Percentiles rank a stretch among this genome's conserved stretches.
Conservation (phyloP, 2,113 vertebrate species). For the Rhinolophus ferrumequinum region DNA sequence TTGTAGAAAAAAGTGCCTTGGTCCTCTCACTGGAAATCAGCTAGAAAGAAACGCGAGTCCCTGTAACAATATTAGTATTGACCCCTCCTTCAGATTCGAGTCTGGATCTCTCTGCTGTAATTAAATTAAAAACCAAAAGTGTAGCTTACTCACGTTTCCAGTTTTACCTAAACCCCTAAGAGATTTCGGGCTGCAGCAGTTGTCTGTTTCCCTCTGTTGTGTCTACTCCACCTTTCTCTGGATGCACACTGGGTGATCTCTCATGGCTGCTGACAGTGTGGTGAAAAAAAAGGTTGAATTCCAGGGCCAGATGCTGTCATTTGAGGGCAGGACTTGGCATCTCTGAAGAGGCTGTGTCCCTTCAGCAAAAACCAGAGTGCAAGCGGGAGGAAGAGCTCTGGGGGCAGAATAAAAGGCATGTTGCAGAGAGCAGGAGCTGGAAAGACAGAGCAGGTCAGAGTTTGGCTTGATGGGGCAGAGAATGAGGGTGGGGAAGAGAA, state of each 20-base stretch:
- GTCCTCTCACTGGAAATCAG: not conserved
- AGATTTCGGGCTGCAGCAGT: not conserved
- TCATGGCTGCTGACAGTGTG: not conserved
- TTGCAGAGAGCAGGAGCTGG: not conserved
- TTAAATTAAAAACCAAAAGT: not conserved
- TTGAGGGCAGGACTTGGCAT: not conserved
- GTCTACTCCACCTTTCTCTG: not conserved
- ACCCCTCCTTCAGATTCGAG: not conserved
- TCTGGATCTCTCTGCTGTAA: not conserved
- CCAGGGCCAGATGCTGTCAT: not conserved
- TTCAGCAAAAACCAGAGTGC: not conserved
- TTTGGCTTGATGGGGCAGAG: not conserved
- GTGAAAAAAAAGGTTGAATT: not conserved
- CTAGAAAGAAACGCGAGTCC: not conserved
- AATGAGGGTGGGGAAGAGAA: not conserved
- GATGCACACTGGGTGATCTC: not conserved
- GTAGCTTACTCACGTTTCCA: not conserved
- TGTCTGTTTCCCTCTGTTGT: not conserved
- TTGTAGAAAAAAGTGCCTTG: too few relatives aligned
- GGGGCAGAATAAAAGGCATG: not conserved
- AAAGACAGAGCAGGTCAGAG: not conserved
- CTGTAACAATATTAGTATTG: not conserved
- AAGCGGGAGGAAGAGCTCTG: not conserved
- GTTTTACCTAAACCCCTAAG: not conserved
- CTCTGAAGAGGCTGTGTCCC: not conserved